These are phyloP conservation scores for Anoplophora glabripennis DNA, from an alignment of 1,140 invertebrate genomes.

Conservation along the genomic window DNA sequence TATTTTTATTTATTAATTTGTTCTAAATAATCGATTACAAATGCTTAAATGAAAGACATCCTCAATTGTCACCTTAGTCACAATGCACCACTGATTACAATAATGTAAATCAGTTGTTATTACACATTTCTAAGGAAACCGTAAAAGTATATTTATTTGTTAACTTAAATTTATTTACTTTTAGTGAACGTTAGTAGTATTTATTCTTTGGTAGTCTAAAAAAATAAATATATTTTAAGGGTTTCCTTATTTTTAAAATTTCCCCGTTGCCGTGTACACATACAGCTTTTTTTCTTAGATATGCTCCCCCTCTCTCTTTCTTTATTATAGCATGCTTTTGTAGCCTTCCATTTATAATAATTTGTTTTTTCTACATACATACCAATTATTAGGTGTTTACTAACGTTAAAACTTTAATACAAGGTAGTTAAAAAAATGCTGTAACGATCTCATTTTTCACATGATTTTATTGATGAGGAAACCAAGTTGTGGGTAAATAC, in stretches of 20 bases:
- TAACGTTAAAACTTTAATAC: too few relatives aligned
- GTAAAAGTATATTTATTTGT: not conserved
- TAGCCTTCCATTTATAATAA: too few relatives aligned
- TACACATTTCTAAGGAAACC: conserved; percentile 29
- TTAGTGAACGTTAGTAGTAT: too few relatives aligned
- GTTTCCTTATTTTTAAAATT: conserved; percentile 1
- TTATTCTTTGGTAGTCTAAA: not conserved
- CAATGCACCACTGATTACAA: conserved; percentile 24
- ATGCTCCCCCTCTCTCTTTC: not conserved
- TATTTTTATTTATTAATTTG: not conserved
- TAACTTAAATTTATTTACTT: too few relatives aligned
- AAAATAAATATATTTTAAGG: not conserved
- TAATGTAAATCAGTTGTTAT: conserved; percentile 43
- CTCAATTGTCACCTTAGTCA: not conserved
- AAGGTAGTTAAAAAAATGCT: too few relatives aligned
- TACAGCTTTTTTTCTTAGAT: not conserved
- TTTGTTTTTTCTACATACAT: too few relatives aligned
- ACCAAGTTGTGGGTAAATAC: too few relatives aligned
- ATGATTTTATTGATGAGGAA: too few relatives aligned
- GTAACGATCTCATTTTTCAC: too few relatives aligned
- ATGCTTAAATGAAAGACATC: conserved; percentile 9
- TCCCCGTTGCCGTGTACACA: conserved; percentile 2
- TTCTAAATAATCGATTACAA: not conserved
- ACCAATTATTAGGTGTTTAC: too few relatives aligned
- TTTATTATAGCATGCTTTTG: too few relatives aligned